These are phyloP conservation scores for Mizuhopecten yessoensis DNA, from an alignment of 1,140 invertebrate species.

Conservation along the genomic window DNA sequence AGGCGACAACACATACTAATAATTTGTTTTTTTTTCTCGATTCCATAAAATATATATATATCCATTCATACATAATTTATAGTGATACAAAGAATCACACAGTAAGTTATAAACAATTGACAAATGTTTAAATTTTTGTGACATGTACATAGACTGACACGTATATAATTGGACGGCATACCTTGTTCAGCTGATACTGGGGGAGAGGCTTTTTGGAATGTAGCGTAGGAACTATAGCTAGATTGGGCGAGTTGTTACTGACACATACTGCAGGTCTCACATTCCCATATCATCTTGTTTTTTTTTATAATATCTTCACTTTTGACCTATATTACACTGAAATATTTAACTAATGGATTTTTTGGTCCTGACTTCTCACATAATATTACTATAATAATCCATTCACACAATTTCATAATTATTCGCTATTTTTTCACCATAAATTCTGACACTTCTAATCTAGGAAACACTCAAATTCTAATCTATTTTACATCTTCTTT, in stretches of 20 bases:
- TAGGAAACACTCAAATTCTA: background rate
- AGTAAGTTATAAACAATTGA: background rate
- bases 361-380: background rate
- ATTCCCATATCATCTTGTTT: background rate
- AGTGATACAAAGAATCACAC: background rate
- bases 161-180: conserved; percentile 33
- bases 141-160: conserved; percentile 3
- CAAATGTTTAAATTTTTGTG: background rate
- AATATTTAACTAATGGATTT: background rate
- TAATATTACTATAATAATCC: background rate
- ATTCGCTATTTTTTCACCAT: background rate
- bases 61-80: conserved; percentile 31
- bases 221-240: background rate
- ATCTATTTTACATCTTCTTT: background rate
- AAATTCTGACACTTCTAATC: background rate
- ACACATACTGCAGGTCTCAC: background rate
- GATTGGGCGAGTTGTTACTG: background rate
- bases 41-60: conserved; percentile 33
- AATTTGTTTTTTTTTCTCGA: conserved; percentile 36
- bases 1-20: conserved; percentile 33
- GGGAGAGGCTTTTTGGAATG: background rate
- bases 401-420: background rate
- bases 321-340: background rate
- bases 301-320: background rate
- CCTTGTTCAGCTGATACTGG: conserved; percentile 18